phyloP scores from a whole-genome alignment of 2,113 vertebrate species.

The Arvicanthis niloticus region DNA sequence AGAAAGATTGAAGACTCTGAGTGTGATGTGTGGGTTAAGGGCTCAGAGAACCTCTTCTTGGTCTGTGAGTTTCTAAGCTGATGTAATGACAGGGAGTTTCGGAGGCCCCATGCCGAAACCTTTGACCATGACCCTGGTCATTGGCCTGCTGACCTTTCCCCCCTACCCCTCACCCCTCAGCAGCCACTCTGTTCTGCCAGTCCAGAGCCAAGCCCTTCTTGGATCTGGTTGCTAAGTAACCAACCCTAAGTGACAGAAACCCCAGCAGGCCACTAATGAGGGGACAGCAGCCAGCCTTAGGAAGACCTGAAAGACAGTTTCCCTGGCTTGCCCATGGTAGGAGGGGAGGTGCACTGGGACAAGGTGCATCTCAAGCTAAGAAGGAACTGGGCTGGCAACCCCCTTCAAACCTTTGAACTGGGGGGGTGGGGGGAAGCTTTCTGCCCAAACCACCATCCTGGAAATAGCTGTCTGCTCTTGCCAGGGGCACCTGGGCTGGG shows the following conservation, averaged over 20 bases:
- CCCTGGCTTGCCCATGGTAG: neutral
- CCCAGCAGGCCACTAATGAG: slow-evolving; percentile 58
- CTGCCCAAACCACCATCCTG: slow-evolving; percentile 41
- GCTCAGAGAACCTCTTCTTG: neutral
- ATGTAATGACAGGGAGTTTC: neutral
- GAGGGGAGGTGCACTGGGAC: neutral
- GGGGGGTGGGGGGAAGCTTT: neutral
- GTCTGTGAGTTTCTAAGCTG: neutral
- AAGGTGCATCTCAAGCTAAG: neutral
- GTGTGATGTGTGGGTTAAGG: neutral
- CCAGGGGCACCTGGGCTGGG: neutral
- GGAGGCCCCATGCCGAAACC: neutral
- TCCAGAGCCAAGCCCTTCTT: slow-evolving; percentile 10
- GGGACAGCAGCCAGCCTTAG: slow-evolving; percentile 40
- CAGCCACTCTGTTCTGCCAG: slow-evolving; percentile 13
- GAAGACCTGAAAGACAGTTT: neutral
- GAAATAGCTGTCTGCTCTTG: slow-evolving; percentile 51
- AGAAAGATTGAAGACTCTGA: neutral
- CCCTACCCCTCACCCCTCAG: neutral
- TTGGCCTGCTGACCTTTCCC: neutral
- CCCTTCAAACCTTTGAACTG: slow-evolving; percentile 38
- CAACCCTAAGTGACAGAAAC: slow-evolving; percentile 72
- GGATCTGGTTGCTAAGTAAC: slow-evolving; percentile 69
- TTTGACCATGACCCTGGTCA: slow-evolving; percentile 11
- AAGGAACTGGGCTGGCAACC: neutral